Evolutionary conservation across 2,113 vertebrate genomes (phyloP).

Genomic region (Gnathonemus echidnorhynchus): DNA sequence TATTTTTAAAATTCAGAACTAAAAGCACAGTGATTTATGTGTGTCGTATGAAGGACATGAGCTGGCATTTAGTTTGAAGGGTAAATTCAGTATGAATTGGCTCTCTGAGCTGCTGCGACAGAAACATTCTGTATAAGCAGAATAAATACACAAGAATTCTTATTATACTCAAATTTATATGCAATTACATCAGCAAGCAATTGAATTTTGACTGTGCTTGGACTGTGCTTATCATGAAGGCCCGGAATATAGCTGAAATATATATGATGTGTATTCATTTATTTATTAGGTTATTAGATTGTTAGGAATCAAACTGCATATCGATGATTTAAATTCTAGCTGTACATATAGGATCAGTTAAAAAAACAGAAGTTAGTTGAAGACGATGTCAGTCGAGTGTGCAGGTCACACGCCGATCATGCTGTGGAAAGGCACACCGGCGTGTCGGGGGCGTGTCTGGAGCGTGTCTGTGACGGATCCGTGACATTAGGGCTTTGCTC

Average conservation of each 20-base stretch:
- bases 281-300: neutral
- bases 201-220: neutral
- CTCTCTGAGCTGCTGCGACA: neutral
- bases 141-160: neutral
- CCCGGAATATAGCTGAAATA: neutral
- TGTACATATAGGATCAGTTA: neutral
- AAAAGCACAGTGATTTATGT: neutral
- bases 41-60: neutral
- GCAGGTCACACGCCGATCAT: neutral
- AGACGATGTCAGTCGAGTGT: neutral
- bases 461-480: conserved; percentile 33
- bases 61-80: neutral
- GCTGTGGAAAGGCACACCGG: neutral
- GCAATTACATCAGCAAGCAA: neutral
- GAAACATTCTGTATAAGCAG: neutral
- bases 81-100: neutral
- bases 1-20: neutral
- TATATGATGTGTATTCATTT: neutral
- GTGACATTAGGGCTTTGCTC: conserved; percentile 42
- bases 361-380: neutral
- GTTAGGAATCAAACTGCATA: neutral
- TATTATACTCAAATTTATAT: neutral
- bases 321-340: neutral
- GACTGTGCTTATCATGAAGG: neutral
- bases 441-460: neutral